phyloP scores from a whole-genome alignment of 2,888 invertebrate genomes.

The Phengaris alcon region DNA sequence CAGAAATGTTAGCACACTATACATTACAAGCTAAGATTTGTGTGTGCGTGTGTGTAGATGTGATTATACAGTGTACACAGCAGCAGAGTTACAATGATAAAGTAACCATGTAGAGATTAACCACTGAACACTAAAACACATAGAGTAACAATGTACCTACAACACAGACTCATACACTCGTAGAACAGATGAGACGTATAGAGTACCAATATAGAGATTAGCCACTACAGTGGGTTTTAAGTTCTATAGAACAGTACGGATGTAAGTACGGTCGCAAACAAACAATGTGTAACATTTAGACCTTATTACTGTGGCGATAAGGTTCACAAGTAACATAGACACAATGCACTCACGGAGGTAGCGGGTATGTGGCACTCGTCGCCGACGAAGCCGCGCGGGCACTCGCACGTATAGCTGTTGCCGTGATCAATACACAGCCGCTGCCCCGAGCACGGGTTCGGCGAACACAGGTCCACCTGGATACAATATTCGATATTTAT shows the following conservation, averaged over 20 bases:
- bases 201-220: not conserved
- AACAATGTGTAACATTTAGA: not conserved
- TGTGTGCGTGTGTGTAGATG: too few relatives aligned
- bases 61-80: not conserved
- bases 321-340: not conserved
- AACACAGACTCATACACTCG: too few relatives aligned
- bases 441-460: constrained; percentile 83
- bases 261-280: not conserved
- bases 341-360: constrained; percentile 75
- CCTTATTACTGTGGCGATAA: not conserved
- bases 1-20: too few relatives aligned
- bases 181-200: too few relatives aligned
- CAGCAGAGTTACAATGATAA: not conserved
- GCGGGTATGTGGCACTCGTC: constrained; percentile 83
- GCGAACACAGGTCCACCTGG: constrained; percentile 84
- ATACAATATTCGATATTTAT: constrained; percentile 15
- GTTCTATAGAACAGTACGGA: not conserved
- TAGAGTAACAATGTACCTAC: too few relatives aligned
- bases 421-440: constrained; percentile 86
- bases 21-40: too few relatives aligned
- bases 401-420: constrained; percentile 86
- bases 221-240: not conserved
- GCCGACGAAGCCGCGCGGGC: constrained; percentile 84
- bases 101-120: not conserved
- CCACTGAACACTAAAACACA: too few relatives aligned